Evolutionary conservation across 2,797 vertebrate species (phyloP), one percentile per base, ranked within the genome.

Genomic region (Pelodytes ibericus): DNA sequence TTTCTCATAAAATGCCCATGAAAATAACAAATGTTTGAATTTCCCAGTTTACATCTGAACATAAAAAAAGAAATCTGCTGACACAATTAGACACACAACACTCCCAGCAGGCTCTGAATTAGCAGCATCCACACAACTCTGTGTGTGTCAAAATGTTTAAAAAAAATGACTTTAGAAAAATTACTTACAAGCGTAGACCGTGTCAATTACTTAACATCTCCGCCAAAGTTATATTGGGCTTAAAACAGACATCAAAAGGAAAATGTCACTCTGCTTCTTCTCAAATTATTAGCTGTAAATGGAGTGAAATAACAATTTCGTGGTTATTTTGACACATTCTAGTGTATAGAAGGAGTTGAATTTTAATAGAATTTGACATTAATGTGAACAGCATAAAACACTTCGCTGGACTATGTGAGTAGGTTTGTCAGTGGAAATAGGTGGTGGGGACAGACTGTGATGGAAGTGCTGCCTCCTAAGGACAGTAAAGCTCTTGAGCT

Each of bases 211-310:
- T 79, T 79, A 73, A 79, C 71, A 79, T 68, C 70, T 62, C 41
- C 30, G 57, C 63, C 56, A 67, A 68, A 63, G 24, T 72, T 68
- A 29, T 61, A 68, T 68, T 60, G 25, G 63, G 63, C 70, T 79
- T 79, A 79, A 78, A 79, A 79, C 70, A 79, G 76, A 79, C 76
- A 79, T 79, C 76, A 79, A 79, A 79, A 68, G 76, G 58, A 57
- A 79, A 68, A 69, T 62, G 57, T 79, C 70, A 79, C 63, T 68
- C 25, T 30, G 70, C 64, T 62, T 61, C 63, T 57, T 30, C 70
- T 57, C 57, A 33, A 73, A 73, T 79, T 66, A 79, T 79, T 73
- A 79, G 71, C 71, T 73, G 70, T 57, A 79, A 79, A 72, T 69
- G 71, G 76, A 79, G 61, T 79, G 76, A 79, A 79, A 79, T 79